A percentile compares a stretch with the other conserved stretches of the same genome.
These are phyloP conservation scores for Dallia pectoralis DNA, from an alignment of 2,797 vertebrate species.

Conservation along the genomic window DNA sequence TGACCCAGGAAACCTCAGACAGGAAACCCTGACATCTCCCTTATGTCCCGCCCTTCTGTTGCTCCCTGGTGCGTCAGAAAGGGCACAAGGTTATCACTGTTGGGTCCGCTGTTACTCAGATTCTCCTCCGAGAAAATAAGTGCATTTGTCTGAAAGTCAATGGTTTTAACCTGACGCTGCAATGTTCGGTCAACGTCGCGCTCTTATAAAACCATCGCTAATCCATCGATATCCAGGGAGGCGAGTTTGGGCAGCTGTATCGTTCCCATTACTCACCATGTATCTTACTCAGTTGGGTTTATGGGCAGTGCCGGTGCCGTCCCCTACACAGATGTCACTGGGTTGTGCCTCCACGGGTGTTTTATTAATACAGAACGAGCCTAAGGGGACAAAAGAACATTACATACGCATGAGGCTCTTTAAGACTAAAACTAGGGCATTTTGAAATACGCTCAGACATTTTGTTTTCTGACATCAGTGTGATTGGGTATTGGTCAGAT, in stretches of 20 bases:
- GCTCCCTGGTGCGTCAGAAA: conserved; percentile 36
- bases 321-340: not conserved
- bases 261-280: not conserved
- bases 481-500: not conserved
- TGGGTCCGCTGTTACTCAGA: conserved; percentile 38
- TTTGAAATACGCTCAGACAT: not conserved
- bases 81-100: conserved; percentile 41
- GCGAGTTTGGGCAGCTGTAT: not conserved
- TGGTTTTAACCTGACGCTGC: conserved; percentile 1
- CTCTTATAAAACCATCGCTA: not conserved
- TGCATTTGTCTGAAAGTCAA: not conserved
- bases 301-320: not conserved
- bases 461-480: not conserved
- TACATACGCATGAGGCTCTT: not conserved
- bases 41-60: conserved; percentile 13
- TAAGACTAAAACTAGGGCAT: not conserved
- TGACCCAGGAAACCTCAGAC: conserved; percentile 7
- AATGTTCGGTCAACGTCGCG: not conserved
- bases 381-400: not conserved
- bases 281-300: not conserved
- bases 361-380: not conserved
- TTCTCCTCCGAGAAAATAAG: not conserved
- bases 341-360: not conserved
- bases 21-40: conserved; percentile 14
- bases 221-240: not conserved